Percentiles rank a stretch among this genome's conserved stretches.
Conservation (phyloP, 2,113 vertebrate species). For the Engystomops pustulosus region DNA sequence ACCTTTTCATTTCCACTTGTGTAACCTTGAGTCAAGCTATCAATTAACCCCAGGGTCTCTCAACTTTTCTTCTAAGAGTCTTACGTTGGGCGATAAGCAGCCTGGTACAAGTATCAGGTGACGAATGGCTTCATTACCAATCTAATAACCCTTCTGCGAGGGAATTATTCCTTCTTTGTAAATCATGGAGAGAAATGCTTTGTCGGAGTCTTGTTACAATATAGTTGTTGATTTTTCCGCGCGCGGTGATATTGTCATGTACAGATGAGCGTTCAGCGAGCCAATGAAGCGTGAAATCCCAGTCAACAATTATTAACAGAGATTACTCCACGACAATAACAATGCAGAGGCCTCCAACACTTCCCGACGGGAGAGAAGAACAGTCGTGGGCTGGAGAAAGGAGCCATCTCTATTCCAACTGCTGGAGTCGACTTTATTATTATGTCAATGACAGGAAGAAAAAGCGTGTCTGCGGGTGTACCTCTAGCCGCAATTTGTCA, state of each 20-base stretch:
- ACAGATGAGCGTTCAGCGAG: conserved; percentile 29
- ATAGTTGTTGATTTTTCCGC: conserved; percentile 30
- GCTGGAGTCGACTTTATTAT: neutral
- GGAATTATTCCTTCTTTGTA: conserved; percentile 14
- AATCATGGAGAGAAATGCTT: conserved; percentile 33
- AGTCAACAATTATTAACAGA: conserved; percentile 38
- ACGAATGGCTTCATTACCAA: conserved; percentile 38
- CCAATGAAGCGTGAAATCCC: conserved; percentile 33
- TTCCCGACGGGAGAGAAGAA: neutral
- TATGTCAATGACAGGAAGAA: neutral
- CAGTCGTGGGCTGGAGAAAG: conserved; percentile 35
- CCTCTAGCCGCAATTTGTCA: neutral
- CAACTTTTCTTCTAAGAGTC: neutral
- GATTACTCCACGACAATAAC: conserved; percentile 47
- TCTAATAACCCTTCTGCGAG: conserved; percentile 39
- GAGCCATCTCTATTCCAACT: neutral
- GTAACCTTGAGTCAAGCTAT: conserved; percentile 41
- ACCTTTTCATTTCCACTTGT: conserved; percentile 39
- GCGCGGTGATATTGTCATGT: conserved; percentile 24
- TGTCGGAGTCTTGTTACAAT: conserved; percentile 24
- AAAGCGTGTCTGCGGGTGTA: neutral
- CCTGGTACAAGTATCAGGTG: conserved; percentile 21
- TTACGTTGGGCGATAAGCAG: neutral
- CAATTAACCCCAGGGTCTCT: conserved; percentile 38
- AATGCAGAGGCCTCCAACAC: neutral